Conservation (phyloP, 2,113 vertebrate species). For the Hypomesus transpacificus region DNA sequence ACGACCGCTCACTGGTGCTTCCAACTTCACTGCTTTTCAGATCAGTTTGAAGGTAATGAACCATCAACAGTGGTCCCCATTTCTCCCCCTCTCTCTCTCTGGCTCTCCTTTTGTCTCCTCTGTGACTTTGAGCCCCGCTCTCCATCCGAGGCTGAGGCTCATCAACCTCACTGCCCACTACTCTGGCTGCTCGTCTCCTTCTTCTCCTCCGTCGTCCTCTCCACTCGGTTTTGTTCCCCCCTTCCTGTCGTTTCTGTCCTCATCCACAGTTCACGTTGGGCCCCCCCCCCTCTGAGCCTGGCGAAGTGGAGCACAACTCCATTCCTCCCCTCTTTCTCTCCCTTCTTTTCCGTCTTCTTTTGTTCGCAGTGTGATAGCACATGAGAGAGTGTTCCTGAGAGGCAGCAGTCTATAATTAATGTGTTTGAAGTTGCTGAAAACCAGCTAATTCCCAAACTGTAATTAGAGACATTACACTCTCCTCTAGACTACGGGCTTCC, state of each 20-base stretch:
- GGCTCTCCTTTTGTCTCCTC: constrained; percentile 8
- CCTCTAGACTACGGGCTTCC: constrained; percentile 20
- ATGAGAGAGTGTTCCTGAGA: constrained; percentile 50
- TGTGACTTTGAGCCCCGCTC: constrained; percentile 7
- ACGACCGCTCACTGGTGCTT: not conserved
- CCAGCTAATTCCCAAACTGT: constrained; percentile 54
- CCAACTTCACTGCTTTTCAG: constrained; percentile 21
- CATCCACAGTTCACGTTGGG: not conserved
- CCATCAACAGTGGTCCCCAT: constrained; percentile 12
- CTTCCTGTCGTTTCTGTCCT: constrained; percentile 15
- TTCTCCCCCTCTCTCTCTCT: constrained; percentile 6
- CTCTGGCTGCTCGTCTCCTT: constrained; percentile 24
- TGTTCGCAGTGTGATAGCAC: constrained; percentile 46
- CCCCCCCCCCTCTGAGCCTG: not conserved
- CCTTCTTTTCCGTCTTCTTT: constrained; percentile 32
- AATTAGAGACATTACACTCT: constrained; percentile 54
- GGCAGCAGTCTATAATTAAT: constrained; percentile 63
- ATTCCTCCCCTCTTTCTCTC: constrained; percentile 5
- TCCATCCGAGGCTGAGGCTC: not conserved
- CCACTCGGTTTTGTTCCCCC: not conserved
- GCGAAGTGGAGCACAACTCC: constrained; percentile 35
- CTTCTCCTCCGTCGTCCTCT: not conserved
- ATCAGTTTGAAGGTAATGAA: constrained; percentile 42
- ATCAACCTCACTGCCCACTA: constrained; percentile 1
- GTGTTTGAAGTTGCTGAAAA: constrained; percentile 66